Evolutionary conservation across 64 coral and sea anemone genomes (phyloP).

Genomic region (Montipora efflorescens): DNA sequence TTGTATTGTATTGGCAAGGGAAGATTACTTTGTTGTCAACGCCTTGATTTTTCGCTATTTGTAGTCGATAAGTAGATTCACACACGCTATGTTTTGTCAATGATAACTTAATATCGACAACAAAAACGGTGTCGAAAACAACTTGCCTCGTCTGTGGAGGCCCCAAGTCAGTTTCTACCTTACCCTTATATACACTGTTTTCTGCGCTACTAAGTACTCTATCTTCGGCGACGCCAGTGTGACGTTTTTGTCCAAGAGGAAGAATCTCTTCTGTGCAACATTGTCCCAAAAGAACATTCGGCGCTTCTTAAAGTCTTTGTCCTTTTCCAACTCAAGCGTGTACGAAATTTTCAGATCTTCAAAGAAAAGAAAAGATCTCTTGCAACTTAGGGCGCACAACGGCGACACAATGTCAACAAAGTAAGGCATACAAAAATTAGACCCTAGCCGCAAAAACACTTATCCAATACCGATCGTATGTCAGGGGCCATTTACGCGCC

Average conservation of each 20-base stretch:
- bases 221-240: background rate
- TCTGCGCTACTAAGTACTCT: background rate
- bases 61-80: too few relatives aligned
- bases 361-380: background rate
- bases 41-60: too few relatives aligned
- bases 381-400: background rate
- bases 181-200: conserved; percentile 25
- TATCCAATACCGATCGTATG: too few relatives aligned
- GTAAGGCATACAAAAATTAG: too few relatives aligned
- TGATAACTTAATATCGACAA: too few relatives aligned
- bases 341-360: conserved; percentile 59
- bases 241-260: background rate
- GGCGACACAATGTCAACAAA: too few relatives aligned
- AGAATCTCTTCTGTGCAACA: background rate
- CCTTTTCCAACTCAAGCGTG: conserved; percentile 73
- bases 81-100: too few relatives aligned
- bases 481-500: too few relatives aligned
- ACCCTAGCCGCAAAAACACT: too few relatives aligned
- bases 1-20: too few relatives aligned
- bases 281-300: conserved; percentile 80
- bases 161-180: background rate
- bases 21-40: too few relatives aligned
- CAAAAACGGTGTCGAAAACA: too few relatives aligned
- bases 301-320: conserved; percentile 56
- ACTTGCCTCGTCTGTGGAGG: background rate